Conservation (phyloP, 64 coral and sea anemone species). For the Dendronephthya gigantea region DNA sequence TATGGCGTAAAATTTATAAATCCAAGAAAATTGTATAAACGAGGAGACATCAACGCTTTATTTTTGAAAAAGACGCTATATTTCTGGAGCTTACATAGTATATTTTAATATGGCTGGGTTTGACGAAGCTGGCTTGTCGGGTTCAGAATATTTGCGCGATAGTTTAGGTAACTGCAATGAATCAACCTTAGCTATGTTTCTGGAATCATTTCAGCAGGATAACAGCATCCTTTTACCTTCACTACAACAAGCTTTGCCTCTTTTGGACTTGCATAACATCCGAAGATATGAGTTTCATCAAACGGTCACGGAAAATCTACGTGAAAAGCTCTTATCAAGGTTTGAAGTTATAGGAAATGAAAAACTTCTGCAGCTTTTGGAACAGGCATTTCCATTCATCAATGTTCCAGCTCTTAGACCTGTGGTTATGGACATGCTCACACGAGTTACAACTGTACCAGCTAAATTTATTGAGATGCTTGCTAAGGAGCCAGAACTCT, state of each 20-base stretch:
- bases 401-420: conserved; percentile 70
- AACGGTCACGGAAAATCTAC: conserved; percentile 87
- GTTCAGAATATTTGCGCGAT: conserved; percentile 73
- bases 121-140: conserved; percentile 88
- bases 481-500: conserved; percentile 65
- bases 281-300: conserved; percentile 72
- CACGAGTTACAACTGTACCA: conserved; percentile 77
- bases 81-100: conserved; percentile 23
- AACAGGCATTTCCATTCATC: conserved; percentile 81
- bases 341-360: conserved; percentile 54
- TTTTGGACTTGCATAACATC: conserved; percentile 80
- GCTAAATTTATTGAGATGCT: conserved; percentile 82
- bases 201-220: conserved; percentile 95
- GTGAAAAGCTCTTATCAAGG: conserved; percentile 67
- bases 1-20: conserved; percentile 63
- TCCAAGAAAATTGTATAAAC: conserved; percentile 32
- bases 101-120: conserved; percentile 71
- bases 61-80: background rate
- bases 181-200: conserved; percentile 49
- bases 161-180: conserved; percentile 48
- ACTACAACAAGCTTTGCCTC: conserved; percentile 82
- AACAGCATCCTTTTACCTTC: conserved; percentile 89
- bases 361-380: conserved; percentile 58
- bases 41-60: background rate
- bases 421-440: conserved; percentile 79